phyloP scores from a whole-genome alignment of 2,888 invertebrate genomes.

The Limulus polyphemus region DNA sequence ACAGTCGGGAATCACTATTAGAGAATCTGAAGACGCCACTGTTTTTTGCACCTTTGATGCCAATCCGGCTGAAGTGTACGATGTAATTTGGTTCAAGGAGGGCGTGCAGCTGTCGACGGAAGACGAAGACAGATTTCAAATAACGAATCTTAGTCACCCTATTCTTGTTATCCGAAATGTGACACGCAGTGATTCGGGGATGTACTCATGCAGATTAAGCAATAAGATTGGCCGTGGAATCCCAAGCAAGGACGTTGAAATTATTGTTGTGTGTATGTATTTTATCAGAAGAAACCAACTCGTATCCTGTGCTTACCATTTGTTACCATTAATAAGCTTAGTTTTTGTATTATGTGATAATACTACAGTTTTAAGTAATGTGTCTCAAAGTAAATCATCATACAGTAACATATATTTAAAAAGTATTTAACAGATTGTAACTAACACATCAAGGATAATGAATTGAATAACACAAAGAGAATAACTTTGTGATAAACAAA shows the following conservation, averaged over 20 bases:
- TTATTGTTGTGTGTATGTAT: conserved; percentile 25
- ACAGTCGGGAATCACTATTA: conserved; percentile 22
- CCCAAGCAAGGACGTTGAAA: conserved; percentile 19
- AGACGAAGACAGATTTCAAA: not conserved
- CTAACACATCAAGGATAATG: too few relatives aligned
- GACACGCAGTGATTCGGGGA: conserved; percentile 22
- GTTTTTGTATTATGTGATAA: too few relatives aligned
- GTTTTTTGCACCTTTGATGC: conserved; percentile 26
- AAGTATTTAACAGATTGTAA: too few relatives aligned
- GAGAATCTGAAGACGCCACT: conserved; percentile 21
- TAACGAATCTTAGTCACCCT: conserved; percentile 18
- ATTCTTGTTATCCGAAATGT: conserved; percentile 24
- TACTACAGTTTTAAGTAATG: too few relatives aligned
- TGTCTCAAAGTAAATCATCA: too few relatives aligned
- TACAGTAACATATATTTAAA: too few relatives aligned
- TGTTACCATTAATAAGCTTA: too few relatives aligned
- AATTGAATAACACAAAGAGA: too few relatives aligned
- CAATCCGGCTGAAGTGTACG: conserved; percentile 23
- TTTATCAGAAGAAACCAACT: too few relatives aligned
- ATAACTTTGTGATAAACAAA: too few relatives aligned
- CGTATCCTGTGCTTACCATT: too few relatives aligned
- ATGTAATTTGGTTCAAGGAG: conserved; percentile 23
- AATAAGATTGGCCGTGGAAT: conserved; percentile 25
- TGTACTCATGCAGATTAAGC: conserved; percentile 24
- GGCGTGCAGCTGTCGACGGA: conserved; percentile 17